A percentile compares a stretch with the other conserved stretches of the same genome.
Evolutionary conservation across 2,797 vertebrate genomes (phyloP).

Genomic region (Pristis pectinata): DNA sequence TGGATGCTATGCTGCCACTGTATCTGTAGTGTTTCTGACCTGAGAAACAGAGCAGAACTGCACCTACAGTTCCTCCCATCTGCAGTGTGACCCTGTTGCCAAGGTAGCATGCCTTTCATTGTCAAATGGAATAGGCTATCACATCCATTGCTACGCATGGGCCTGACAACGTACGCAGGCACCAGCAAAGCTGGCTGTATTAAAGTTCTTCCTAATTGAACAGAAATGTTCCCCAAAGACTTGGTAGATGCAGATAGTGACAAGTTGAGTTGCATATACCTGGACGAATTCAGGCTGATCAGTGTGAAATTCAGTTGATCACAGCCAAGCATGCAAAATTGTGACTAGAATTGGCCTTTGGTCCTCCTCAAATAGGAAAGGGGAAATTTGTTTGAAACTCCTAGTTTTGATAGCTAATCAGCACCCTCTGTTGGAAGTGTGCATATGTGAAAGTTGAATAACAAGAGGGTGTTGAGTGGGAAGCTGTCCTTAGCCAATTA

Average conservation of each 20-base stretch:
- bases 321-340: neutral
- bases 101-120: neutral
- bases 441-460: neutral
- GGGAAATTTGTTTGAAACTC: neutral
- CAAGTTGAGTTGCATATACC: neutral
- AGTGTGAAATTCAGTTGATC: neutral
- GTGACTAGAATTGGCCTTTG: no score
- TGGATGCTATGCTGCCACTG: neutral
- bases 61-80: neutral
- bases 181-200: neutral
- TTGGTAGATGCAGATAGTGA: neutral
- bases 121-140: neutral
- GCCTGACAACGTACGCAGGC: neutral
- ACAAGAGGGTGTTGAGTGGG: neutral
- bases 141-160: neutral
- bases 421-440: neutral
- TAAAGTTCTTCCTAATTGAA: neutral
- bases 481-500: neutral
- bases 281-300: neutral
- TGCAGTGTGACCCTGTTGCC: slow-evolving; percentile 5
- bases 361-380: neutral
- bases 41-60: neutral
- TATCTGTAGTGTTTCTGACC: neutral
- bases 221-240: neutral
- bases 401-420: neutral